Conservation (phyloP, 2,888 invertebrate species). For the Poecilus cupreus region DNA sequence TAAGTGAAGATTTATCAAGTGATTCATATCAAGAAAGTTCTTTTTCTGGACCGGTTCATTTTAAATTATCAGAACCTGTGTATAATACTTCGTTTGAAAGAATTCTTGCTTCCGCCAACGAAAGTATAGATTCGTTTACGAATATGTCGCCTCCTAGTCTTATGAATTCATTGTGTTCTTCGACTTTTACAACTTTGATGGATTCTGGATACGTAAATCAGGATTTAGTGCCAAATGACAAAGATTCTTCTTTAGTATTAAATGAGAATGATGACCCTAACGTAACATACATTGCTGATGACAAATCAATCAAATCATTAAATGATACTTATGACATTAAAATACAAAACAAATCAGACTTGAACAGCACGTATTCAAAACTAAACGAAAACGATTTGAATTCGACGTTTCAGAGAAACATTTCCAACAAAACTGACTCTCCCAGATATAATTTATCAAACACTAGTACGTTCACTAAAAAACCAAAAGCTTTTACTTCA, state of each 20-base stretch:
- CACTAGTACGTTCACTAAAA: constrained; percentile 44
- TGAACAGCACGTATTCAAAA: constrained; percentile 25
- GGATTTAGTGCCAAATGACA: constrained; percentile 49
- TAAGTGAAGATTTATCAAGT: constrained; percentile 5
- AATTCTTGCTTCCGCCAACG: constrained; percentile 69
- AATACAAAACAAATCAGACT: not conserved
- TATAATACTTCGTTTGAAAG: constrained; percentile 69
- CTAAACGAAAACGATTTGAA: constrained; percentile 30
- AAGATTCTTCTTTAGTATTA: not conserved
- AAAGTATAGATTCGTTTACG: constrained; percentile 74
- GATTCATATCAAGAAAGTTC: constrained; percentile 4
- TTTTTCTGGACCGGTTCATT: constrained; percentile 66
- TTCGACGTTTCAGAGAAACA: constrained; percentile 45
- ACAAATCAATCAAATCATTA: constrained; percentile 5
- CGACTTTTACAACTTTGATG: constrained; percentile 72
- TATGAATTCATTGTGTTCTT: constrained; percentile 75
- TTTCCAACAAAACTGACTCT: not conserved
- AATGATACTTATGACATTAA: constrained; percentile 33
- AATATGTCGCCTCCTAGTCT: constrained; percentile 77
- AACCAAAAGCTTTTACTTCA: not conserved
- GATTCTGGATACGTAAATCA: constrained; percentile 63
- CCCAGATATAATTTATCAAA: constrained; percentile 37
- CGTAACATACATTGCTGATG: not conserved
- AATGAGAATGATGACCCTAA: constrained; percentile 43
- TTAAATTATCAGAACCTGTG: constrained; percentile 69